Percentiles rank a stretch among this genome's conserved stretches.
Evolutionary conservation across 2,797 vertebrate species (phyloP).

Genomic region (Morelia viridis): DNA sequence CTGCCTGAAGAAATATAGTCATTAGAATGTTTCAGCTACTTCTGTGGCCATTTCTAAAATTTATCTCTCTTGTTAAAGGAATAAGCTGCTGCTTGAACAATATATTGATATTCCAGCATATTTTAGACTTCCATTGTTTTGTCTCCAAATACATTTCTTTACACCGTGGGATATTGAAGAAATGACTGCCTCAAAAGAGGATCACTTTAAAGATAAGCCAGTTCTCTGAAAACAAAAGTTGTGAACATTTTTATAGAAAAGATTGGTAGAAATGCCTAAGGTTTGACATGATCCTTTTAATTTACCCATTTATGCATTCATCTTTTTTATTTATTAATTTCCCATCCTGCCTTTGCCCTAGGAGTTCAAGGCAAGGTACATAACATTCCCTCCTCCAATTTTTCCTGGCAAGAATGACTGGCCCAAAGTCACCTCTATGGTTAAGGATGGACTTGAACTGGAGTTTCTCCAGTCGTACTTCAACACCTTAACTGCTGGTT

Average conservation of each 20-base stretch:
- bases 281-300: background rate
- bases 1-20: constrained; percentile 37
- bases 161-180: background rate
- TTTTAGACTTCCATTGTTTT: background rate
- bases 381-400: background rate
- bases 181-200: background rate
- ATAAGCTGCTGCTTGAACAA: background rate
- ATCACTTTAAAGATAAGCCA: background rate
- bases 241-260: background rate
- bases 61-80: constrained; percentile 42
- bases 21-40: constrained; percentile 41
- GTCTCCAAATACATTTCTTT: background rate
- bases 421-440: background rate
- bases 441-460: background rate
- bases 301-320: background rate
- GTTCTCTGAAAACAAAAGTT: background rate
- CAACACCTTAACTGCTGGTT: background rate
- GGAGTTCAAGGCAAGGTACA: background rate
- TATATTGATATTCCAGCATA: background rate
- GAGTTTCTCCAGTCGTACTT: background rate
- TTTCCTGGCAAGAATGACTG: background rate
- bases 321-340: background rate
- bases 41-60: constrained; percentile 30
- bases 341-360: background rate
- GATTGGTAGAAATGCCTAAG: background rate